Percentiles rank a stretch among this genome's conserved stretches.
Evolutionary conservation across 1,140 invertebrate genomes (phyloP).

Genomic region (Anadara kagoshimensis): DNA sequence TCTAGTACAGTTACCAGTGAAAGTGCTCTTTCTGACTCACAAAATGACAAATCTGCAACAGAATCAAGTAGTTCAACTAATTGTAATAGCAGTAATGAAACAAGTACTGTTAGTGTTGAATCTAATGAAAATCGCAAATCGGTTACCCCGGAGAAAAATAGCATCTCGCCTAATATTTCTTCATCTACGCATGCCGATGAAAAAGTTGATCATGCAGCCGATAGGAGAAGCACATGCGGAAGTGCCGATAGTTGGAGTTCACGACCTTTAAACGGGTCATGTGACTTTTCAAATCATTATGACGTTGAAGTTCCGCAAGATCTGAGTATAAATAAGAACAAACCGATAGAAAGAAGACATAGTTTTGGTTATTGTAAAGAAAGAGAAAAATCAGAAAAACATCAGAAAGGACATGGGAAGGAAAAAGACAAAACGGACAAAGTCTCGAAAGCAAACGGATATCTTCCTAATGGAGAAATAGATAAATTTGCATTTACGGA

Average conservation of each 20-base stretch:
- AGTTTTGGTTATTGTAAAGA: background rate
- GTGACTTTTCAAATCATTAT: slow-evolving; percentile 2
- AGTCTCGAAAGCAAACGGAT: background rate
- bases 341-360: background rate
- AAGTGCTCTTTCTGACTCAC: too few species aligned
- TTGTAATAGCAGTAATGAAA: too few species aligned
- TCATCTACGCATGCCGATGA: slow-evolving; percentile 1
- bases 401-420: background rate
- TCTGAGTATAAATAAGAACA: slow-evolving; percentile 37
- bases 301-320: slow-evolving; percentile 30
- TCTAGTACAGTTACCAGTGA: slow-evolving; percentile 23
- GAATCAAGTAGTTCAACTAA: too few species aligned
- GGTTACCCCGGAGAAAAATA: background rate
- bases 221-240: slow-evolving; percentile 9
- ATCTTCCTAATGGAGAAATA: slow-evolving; percentile 25
- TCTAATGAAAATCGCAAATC: background rate
- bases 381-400: slow-evolving; percentile 10
- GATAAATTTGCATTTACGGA: slow-evolving; percentile 40
- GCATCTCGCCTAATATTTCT: background rate
- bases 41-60: too few species aligned
- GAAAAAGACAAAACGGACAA: background rate
- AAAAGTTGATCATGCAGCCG: background rate
- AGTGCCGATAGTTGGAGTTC: slow-evolving; percentile 2
- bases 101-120: background rate
- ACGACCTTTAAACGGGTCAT: background rate